Evolutionary conservation across 2,888 invertebrate genomes (phyloP), one percentile per base, ranked within the genome.

Genomic region (Girardia tigrina): DNA sequence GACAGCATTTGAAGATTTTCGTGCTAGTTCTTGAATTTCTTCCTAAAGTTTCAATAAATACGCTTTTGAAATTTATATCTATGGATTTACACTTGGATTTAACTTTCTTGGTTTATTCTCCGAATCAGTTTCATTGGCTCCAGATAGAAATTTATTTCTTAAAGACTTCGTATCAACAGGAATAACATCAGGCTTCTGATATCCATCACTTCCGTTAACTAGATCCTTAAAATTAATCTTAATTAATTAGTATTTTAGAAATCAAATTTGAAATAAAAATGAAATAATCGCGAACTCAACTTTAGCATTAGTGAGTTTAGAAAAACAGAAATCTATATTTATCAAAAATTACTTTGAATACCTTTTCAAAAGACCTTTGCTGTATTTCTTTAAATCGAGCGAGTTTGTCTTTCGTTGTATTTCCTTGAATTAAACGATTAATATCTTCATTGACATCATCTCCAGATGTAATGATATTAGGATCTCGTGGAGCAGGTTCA

Each of bases 321-420:
- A n/a, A n/a, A n/a, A n/a, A n/a, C n/a, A n/a, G n/a, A n/a, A n/a
- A n/a, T n/a, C n/a, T n/a, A n/a, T n/a, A n/a, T n/a, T n/a, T n/a
- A n/a, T n/a, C n/a, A n/a, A n/a, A n/a, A n/a, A n/a, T n/a, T n/a
- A n/a, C n/a, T n/a, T n/a, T n/a, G n/a, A n/a, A n/a, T 4, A 16
- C 56, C 23, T 56, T 56, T 20, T 56, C 56, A 16, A 71, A 28
- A 2, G 28, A 71, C n/a, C n/a, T 28, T 71, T 71, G 26, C n/a
- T 71, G 28, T 28, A 75, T 26, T 42, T 75, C 75, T 29, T 42
- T 29, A 75, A 75, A 75, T 36, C 42, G 28, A 23, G 75, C 75
- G n/a, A 75, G 42, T 26, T 29, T 29, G n/a, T 29, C 74, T 16
- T 42, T 29, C 26, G 73, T 75, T 20, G 8, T 23, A 56, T 23